Conservation (phyloP, 1,140 invertebrate genomes). For the Euglossa dilemma region DNA sequence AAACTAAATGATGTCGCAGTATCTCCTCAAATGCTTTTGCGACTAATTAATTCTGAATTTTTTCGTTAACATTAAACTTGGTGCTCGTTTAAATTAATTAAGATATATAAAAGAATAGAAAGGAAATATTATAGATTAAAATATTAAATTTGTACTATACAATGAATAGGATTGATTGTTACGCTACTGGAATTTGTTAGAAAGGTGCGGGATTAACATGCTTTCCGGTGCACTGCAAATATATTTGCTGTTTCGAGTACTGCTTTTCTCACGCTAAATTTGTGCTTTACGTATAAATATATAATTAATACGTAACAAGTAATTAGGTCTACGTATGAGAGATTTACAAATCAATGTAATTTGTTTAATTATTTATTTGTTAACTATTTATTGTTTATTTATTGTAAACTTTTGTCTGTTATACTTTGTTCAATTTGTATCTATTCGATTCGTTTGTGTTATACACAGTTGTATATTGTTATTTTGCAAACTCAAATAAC, state of each 20-base stretch:
- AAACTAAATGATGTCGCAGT: slow-evolving; percentile 22
- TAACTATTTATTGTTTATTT: slow-evolving; percentile 23
- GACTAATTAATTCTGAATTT: slow-evolving; percentile 36
- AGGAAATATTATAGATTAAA: background rate
- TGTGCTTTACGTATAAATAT: slow-evolving; percentile 18
- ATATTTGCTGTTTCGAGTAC: slow-evolving; percentile 30
- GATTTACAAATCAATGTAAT: background rate
- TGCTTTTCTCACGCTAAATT: slow-evolving; percentile 29
- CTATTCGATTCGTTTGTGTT: slow-evolving; percentile 13
- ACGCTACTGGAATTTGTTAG: background rate
- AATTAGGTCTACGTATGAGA: background rate
- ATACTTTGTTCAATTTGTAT: slow-evolving; percentile 25
- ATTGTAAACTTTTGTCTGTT: slow-evolving; percentile 18
- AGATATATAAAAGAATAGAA: background rate
- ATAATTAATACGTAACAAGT: slow-evolving; percentile 11
- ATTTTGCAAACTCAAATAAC: slow-evolving; percentile 48
- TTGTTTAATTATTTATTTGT: slow-evolving; percentile 14
- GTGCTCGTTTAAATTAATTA: background rate
- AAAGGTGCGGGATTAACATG: slow-evolving; percentile 40
- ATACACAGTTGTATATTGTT: slow-evolving; percentile 32
- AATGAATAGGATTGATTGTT: background rate
- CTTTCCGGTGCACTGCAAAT: slow-evolving; percentile 31
- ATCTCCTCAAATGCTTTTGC: slow-evolving; percentile 33
- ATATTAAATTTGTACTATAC: slow-evolving; percentile 2
- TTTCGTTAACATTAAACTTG: slow-evolving; percentile 24